Base-by-base conservation (phyloP, 2,888 invertebrate species). In the Melanargia galathea region DNA sequence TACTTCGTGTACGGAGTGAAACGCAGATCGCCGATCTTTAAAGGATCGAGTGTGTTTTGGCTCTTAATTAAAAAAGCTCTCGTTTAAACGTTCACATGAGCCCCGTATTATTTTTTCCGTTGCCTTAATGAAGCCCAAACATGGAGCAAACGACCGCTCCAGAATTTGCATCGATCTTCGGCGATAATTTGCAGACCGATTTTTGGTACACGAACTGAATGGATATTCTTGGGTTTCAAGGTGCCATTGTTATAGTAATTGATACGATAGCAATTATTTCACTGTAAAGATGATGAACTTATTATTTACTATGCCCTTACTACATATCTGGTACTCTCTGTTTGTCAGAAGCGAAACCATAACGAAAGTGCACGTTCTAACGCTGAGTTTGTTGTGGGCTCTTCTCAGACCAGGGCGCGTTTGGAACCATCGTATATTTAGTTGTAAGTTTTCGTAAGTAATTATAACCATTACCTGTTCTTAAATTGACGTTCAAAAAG, bases 71-170 rank as follows among this genome's bases (percentile, higher is more conserved):
- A 84, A 86, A 79, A 77, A 73, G 49, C 69, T 71, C 73, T 78
- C 78, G 83, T 84, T 83, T 83, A 83, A 86, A 82, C 81, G 80
- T 81, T 80, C 64, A 48, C 58, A 55, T 58, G 40, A 62, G 63
- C 64, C 55, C 52, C 61, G 58, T 64, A 57, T 63, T 60, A 72
- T 82, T 57, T 86, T 86, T 84, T 87, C 66, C 69, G 80, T 72
- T 78, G 66, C 76, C 79, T 81, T 90, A 90, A 90, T 89, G 87
- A 90, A 81, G 82, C 71, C 90, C 90, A 77, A 87, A 87, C 77
- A 84, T 67, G 87, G 88, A 61, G 63, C 64, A 70, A 61, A 69
- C 71, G 77, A 74, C 73, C 81, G 82, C 80, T 86, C 83, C 86
- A 84, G 86, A 84, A 86, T 87, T 80, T 87, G 80, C 84, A 87